Base-by-base conservation (phyloP, 1,140 invertebrate species). In the Pseudomyrmex flavicornis region DNA sequence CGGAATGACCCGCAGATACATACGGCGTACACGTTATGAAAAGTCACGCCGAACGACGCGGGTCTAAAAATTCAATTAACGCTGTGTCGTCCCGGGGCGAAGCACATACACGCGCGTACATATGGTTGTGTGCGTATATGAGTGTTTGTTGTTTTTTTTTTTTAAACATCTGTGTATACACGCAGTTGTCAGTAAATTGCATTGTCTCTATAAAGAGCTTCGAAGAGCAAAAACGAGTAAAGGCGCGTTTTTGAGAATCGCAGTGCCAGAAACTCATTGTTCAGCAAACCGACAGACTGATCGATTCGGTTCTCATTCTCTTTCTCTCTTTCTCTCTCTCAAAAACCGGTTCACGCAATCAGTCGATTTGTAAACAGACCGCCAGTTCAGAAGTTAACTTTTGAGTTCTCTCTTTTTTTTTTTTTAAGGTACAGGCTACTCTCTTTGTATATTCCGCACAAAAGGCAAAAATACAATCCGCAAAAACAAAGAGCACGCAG, bases 51-150 rank as follows among this genome's bases (percentile, higher is more conserved):
- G 44, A 79, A 80, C 63, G 52, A 80, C 46, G 82, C 82, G 75
- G 63, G 63, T 69, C 56, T 79, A 84, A 80, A 84, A 84, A 84
- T 84, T 84, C 82, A 84, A 84, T 84, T 84, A 84, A 80, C 62
- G 82, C 46, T 56, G 44, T 46, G 73, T 76, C 50, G 20, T 66
- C 62, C 82, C 26, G 72, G 50, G 44, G 62, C 73, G 46, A 75
- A 65, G 72, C 26, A 20, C 20, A 12, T 22, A 17, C 54, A 61
- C 65, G 75, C 35, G 13, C 10, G 46, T 15, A 20, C 58, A 35
- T 56, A 35, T 7, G 35, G 35, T 7, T 35, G 12, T 56, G 10
- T 15, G 44, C 4, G n/a, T 44, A 35, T 35, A 35, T 35, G 35
- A 2, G 69, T 22, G 12, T 61, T 4, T 70, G 50, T 50, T 22